phyloP scores from a whole-genome alignment of 2,888 invertebrate genomes.

The Dolichopus griseipennis region DNA sequence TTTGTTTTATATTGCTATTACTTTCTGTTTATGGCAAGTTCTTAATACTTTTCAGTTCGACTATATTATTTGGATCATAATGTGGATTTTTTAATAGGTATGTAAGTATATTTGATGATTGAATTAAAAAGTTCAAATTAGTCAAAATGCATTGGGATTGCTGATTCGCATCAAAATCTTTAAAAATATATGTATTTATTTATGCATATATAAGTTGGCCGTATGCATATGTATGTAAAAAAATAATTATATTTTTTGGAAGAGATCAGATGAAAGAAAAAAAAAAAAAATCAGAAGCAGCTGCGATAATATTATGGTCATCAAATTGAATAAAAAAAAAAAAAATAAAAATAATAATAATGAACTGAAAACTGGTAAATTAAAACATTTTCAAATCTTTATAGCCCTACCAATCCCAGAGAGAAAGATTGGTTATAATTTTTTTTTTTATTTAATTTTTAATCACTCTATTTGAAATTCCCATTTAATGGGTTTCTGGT shows the following conservation, averaged over 20 bases:
- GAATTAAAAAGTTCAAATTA: not conserved
- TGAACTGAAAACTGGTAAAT: not conserved
- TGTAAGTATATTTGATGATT: not conserved
- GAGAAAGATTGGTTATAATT: not conserved
- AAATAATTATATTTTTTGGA: too few relatives aligned
- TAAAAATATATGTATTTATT: too few relatives aligned
- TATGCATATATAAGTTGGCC: too few relatives aligned
- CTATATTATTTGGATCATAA: too few relatives aligned
- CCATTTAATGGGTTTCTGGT: not conserved
- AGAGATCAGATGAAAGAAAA: not conserved
- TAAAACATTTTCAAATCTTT: slow-evolving; percentile 6
- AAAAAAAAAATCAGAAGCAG: not conserved
- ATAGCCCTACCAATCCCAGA: not conserved
- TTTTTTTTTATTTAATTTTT: not conserved
- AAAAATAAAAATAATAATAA: too few relatives aligned
- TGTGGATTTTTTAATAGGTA: too few relatives aligned
- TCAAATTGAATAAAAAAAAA: not conserved
- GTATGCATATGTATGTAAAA: too few relatives aligned
- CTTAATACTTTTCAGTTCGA: too few relatives aligned
- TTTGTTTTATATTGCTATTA: too few relatives aligned
- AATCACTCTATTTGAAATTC: slow-evolving; percentile 2
- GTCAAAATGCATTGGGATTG: not conserved
- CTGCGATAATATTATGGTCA: slow-evolving; percentile 1
- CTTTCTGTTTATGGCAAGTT: too few relatives aligned
- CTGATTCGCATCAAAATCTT: too few relatives aligned